Evolutionary conservation across 2,113 vertebrate species (phyloP).

Genomic region (Eubucco bourcierii): DNA sequence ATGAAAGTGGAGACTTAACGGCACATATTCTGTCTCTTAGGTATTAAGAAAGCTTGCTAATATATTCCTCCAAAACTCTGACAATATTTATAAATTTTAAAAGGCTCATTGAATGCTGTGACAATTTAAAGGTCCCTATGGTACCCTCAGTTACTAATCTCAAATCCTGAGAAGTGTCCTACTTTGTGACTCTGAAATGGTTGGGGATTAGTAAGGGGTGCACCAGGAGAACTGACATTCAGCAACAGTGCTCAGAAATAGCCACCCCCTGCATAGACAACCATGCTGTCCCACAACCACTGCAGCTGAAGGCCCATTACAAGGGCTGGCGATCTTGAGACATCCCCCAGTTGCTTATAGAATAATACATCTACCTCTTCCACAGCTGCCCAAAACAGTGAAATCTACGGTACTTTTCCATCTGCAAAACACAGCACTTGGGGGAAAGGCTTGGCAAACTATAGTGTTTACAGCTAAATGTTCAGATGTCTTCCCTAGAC

Average conservation of each 20-base stretch:
- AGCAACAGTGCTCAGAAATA: background rate
- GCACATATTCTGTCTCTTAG: background rate
- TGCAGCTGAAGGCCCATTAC: background rate
- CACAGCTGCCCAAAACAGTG: background rate
- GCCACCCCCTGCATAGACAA: background rate
- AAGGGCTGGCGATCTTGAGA: no score
- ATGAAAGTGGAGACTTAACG: background rate
- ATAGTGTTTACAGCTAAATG: background rate
- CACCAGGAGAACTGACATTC: background rate
- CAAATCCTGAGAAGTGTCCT: background rate
- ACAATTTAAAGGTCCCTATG: background rate
- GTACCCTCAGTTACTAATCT: background rate
- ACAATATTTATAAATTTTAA: no score
- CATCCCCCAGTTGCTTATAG: no score
- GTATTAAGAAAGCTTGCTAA: background rate
- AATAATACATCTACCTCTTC: no score
- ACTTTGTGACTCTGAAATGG: background rate
- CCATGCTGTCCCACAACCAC: background rate
- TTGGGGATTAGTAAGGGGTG: background rate
- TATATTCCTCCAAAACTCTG: background rate
- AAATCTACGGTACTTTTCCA: background rate
- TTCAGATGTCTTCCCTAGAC: background rate
- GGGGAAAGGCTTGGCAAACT: background rate
- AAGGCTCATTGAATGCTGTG: background rate
- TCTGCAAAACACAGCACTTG: background rate